phyloP scores from a whole-genome alignment of 1,140 invertebrate species.

The Phymorhynchus buccinoides region DNA sequence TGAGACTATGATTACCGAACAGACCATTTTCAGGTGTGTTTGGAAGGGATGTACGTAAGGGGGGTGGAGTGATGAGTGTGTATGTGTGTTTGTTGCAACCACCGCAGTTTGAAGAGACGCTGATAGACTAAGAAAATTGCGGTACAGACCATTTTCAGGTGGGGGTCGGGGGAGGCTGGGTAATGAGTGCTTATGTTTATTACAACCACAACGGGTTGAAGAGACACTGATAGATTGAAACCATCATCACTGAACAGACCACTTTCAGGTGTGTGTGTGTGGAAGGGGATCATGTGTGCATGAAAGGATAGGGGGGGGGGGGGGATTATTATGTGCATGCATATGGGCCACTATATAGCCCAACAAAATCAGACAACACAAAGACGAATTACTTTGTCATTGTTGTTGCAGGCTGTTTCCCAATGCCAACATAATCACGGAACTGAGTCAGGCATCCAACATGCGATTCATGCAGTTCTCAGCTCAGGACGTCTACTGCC shows the following conservation, averaged over 20 bases:
- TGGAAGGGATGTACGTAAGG: neutral
- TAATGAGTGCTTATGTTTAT: no score
- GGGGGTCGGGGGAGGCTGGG: neutral
- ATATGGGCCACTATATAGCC: no score
- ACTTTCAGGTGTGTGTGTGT: neutral
- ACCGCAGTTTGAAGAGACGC: neutral
- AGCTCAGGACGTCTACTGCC: conserved; percentile 95
- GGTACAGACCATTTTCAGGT: neutral
- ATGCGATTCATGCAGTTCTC: conserved; percentile 99
- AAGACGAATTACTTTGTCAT: neutral
- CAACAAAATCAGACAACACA: neutral
- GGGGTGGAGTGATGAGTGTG: neutral
- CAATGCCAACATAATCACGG: conserved; percentile 65
- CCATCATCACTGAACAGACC: neutral
- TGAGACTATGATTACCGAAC: neutral
- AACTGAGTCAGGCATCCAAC: conserved; percentile 91
- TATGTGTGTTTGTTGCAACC: no score
- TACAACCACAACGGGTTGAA: no score
- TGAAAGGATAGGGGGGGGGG: no score
- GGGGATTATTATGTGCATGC: no score
- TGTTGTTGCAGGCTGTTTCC: conserved; percentile 63
- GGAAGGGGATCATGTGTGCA: no score
- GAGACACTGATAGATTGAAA: no score
- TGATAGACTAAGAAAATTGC: neutral
- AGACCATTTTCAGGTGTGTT: neutral